These are phyloP conservation scores for Sebastiscus tertius DNA, from an alignment of 2,797 vertebrate genomes.

Conservation along the genomic window DNA sequence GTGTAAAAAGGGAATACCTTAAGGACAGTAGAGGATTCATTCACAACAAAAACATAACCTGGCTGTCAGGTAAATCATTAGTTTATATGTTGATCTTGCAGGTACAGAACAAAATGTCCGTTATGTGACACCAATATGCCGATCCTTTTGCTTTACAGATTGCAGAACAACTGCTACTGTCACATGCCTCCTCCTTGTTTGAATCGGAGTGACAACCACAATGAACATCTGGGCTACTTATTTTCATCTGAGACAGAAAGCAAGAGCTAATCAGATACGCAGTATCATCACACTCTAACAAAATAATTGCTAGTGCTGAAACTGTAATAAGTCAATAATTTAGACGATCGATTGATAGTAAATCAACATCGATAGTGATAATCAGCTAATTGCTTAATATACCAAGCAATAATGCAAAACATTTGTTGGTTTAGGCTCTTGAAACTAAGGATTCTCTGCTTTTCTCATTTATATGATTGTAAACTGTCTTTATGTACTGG, in stretches of 20 bases:
- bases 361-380: background rate
- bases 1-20: background rate
- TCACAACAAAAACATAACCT: background rate
- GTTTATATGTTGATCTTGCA: background rate
- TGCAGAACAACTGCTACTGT: background rate
- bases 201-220: background rate
- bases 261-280: background rate
- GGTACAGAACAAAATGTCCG: background rate
- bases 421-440: background rate
- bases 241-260: background rate
- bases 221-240: background rate
- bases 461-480: background rate
- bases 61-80: background rate
- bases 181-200: slow-evolving; percentile 7
- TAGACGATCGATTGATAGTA: background rate
- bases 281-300: background rate
- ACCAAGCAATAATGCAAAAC: background rate
- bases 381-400: background rate
- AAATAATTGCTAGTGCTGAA: background rate
- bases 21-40: background rate
- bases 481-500: background rate
- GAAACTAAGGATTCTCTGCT: background rate
- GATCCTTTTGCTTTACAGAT: background rate
- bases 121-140: background rate
- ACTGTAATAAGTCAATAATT: background rate